Percentiles rank a stretch among this genome's conserved stretches.
These are phyloP conservation scores for Trididemnum miniatum DNA, from an alignment of 23 tunicate genomes.

Conservation along the genomic window DNA sequence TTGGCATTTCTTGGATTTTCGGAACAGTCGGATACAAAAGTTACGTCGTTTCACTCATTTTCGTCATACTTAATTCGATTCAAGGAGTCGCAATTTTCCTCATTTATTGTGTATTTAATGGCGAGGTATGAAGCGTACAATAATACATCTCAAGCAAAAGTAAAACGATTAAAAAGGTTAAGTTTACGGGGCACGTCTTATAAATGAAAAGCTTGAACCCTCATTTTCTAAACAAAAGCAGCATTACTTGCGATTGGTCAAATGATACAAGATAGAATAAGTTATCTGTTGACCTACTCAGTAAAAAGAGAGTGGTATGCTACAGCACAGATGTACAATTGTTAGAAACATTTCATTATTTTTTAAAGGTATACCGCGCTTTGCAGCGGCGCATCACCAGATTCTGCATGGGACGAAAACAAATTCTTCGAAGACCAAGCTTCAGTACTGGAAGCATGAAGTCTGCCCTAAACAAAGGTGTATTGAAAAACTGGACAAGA, in stretches of 20 bases:
- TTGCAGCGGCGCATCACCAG: constrained; percentile 56
- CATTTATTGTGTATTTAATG: constrained; percentile 82
- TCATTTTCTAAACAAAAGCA: too few relatives aligned
- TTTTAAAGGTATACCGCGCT: constrained; percentile 62
- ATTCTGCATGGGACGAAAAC: constrained; percentile 29
- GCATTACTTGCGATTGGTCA: too few relatives aligned
- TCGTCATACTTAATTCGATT: constrained; percentile 77
- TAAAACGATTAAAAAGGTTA: too few relatives aligned
- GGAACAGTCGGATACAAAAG: constrained; percentile 65
- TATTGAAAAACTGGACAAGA: constrained; percentile 45
- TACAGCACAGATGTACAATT: too few relatives aligned
- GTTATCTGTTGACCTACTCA: too few relatives aligned
- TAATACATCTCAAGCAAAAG: too few relatives aligned
- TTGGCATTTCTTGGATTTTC: constrained; percentile 87
- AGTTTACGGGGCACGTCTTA: too few relatives aligned
- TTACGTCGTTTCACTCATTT: constrained; percentile 50
- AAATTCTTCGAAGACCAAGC: constrained; percentile 26
- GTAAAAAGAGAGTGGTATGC: too few relatives aligned
- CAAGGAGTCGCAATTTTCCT: constrained; percentile 85
- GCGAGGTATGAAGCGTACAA: constrained; percentile 47
- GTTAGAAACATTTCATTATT: too few relatives aligned
- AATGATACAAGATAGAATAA: too few relatives aligned
- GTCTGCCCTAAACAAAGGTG: constrained; percentile 39
- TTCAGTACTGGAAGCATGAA: constrained; percentile 65
- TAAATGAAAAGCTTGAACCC: too few relatives aligned